Base-by-base conservation (phyloP, 2,113 vertebrate species). In the Monopterus albus region DNA sequence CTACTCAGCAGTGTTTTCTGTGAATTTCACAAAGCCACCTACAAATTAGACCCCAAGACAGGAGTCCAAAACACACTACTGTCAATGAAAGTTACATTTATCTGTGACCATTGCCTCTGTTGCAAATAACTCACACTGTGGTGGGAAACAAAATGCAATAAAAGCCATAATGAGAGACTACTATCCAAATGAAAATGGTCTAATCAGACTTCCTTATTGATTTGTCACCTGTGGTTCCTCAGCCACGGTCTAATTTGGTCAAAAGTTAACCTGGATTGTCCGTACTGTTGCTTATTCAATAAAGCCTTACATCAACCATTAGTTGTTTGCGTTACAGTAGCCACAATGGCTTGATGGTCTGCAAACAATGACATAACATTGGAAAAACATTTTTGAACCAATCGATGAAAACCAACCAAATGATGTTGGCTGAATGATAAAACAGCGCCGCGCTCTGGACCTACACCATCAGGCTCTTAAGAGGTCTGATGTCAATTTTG, bases 321-420 rank as follows among this genome's bases (percentile, higher is more conserved):
- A n/a, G n/a, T n/a, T n/a, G n/a, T n/a, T n/a, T n/a, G n/a, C n/a
- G n/a, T n/a, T n/a, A n/a, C n/a, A n/a, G n/a, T n/a, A n/a, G n/a
- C n/a, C n/a, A n/a, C n/a, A n/a, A n/a, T n/a, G n/a, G n/a, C 83
- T 85, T 90, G 88, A 89, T 80, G 67, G 91, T 81, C 67, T 8
- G 76, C 86, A 91, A 92, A 91, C 89, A 92, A 90, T 91, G 91
- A 92, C 88, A 91, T 92, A 88, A 90, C 88, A 89, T 87, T 87
- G 84, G 87, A 86, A 90, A 92, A 92, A 90, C 88, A 90, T 91
- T 90, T 90, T 90, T 89, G 86, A 90, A 81, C 70, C 79, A 64
- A 91, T 92, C 91, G 53, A 92, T 92, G 62, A 76, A 75, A 85
- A 90, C 82, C 85, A 88, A 84, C 85, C 71, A 84, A 88, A 89